Evolutionary conservation across 2,888 invertebrate genomes (phyloP).

Genomic region (Polyploca ridens): DNA sequence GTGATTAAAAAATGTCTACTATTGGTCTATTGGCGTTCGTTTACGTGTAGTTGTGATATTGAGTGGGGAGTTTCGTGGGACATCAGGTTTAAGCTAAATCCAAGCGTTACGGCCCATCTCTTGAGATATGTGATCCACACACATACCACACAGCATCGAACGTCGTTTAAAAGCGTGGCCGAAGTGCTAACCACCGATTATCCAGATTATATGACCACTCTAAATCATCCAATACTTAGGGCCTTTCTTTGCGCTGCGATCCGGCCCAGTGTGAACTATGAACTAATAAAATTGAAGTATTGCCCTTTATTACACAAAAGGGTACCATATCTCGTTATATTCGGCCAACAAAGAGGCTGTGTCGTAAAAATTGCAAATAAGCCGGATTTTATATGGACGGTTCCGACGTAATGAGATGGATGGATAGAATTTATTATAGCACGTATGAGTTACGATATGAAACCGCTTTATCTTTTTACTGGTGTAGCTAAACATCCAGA

Average conservation of each 20-base stretch:
- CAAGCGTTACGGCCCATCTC: too few relatives aligned
- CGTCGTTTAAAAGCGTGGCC: conserved; percentile 51
- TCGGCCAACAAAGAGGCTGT: conserved; percentile 61
- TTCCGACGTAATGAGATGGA: conserved; percentile 63
- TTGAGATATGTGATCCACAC: too few relatives aligned
- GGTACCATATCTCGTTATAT: conserved; percentile 67
- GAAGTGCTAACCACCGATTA: conserved; percentile 74
- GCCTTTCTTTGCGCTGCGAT: conserved; percentile 55
- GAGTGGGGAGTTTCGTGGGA: too few relatives aligned
- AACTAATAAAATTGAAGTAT: conserved; percentile 81
- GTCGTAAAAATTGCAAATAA: conserved; percentile 80
- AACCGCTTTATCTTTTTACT: conserved; percentile 29
- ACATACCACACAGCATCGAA: conserved; percentile 20
- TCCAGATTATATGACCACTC: conserved; percentile 73
- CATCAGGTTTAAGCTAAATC: too few relatives aligned
- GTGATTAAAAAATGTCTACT: too few relatives aligned
- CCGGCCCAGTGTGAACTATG: conserved; percentile 72
- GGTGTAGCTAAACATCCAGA: background rate
- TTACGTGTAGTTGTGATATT: too few relatives aligned
- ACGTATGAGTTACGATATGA: conserved; percentile 41
- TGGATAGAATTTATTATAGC: conserved; percentile 41
- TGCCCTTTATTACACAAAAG: conserved; percentile 70
- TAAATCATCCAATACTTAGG: conserved; percentile 79
- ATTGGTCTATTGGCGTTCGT: too few relatives aligned
- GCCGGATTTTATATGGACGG: conserved; percentile 63